Evolutionary conservation across 2,113 vertebrate genomes (phyloP), one percentile per base, ranked within the genome.

Genomic region (Hippopotamus amphibius): DNA sequence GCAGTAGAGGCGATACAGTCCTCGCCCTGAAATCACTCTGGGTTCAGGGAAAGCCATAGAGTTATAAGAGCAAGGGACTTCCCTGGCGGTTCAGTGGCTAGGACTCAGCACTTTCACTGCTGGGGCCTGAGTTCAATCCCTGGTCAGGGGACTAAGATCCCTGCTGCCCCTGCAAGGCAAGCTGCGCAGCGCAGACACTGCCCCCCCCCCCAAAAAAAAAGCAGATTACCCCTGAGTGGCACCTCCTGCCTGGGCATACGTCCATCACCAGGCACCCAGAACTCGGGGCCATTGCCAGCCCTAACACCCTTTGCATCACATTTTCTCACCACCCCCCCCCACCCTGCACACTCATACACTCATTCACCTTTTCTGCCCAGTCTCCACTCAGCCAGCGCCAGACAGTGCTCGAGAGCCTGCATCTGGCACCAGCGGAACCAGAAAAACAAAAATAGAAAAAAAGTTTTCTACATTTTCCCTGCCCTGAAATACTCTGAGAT

Each of bases 81-180:
- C 41, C 71, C 71, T 43, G 71, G 71, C 71, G 7, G 41, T 46
- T 22, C 24, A 72, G 12, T 26, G 41, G 41, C 46, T 46, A 72
- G 41, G 71, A 72, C 71, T 72, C 24, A 72, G 22, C 2, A 6
- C 71, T 72, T 46, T 72, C 41, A 46, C 41, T 72, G 41, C 41
- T 7, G 41, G 41, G 41, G 0, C 0, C 21, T 43, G 41, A 22
- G 24, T 72, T 72, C 0, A 0, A 46, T 22, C 12, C 43, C 22
- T 24, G 24, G 59, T 61, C 22, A 22, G 41, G 43, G 69, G 15
- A 74, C 43, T 74, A 74, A 46, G 71, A 74, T 74, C 71, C 37
- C 37, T 37, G 37, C 37, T 37, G 37, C 37, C 37, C 37, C 37
- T 37, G 37, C 37, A 37, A 37, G 37, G 37, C 37, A 37, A 37